These are phyloP conservation scores for Parasteatoda tepidariorum DNA, from an alignment of 1,140 invertebrate genomes.

Conservation along the genomic window DNA sequence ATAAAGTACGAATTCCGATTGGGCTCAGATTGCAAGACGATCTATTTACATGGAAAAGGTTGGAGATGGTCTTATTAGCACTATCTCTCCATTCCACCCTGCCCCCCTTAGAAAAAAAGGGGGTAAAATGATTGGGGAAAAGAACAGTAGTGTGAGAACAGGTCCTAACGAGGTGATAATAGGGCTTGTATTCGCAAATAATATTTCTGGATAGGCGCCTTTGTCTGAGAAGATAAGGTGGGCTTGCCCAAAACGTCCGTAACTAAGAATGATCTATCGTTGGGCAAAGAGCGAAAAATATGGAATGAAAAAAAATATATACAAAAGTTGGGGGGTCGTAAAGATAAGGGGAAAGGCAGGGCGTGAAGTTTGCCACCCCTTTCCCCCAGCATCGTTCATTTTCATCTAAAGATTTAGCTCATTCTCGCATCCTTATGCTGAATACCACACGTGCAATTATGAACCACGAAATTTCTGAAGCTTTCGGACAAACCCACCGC, in stretches of 20 bases:
- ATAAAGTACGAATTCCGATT: conserved; percentile 23
- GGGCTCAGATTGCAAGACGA: conserved; percentile 18
- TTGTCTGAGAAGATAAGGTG: conserved; percentile 56
- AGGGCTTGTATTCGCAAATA: conserved; percentile 52
- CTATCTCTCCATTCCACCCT: background rate
- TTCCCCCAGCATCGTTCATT: background rate
- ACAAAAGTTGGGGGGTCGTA: too few relatives aligned
- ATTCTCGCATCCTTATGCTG: background rate
- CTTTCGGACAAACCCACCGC: conserved; percentile 27
- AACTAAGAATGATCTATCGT: conserved; percentile 52
- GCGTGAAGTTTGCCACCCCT: conserved; percentile 36
- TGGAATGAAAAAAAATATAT: conserved; percentile 7
- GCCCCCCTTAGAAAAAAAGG: background rate
- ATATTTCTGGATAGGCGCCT: conserved; percentile 45
- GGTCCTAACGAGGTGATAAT: conserved; percentile 60
- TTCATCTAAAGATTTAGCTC: background rate
- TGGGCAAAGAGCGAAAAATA: conserved; percentile 6
- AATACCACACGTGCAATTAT: conserved; percentile 40
- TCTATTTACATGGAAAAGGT: conserved; percentile 16
- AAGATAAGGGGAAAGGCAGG: background rate
- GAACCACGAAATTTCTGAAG: background rate
- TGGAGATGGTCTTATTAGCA: conserved; percentile 24
- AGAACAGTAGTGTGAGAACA: conserved; percentile 49
- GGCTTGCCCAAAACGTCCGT: conserved; percentile 46
- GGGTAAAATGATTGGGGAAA: background rate